phyloP scores from a whole-genome alignment of 2,888 invertebrate species.

The Nasonovia ribisnigri region DNA sequence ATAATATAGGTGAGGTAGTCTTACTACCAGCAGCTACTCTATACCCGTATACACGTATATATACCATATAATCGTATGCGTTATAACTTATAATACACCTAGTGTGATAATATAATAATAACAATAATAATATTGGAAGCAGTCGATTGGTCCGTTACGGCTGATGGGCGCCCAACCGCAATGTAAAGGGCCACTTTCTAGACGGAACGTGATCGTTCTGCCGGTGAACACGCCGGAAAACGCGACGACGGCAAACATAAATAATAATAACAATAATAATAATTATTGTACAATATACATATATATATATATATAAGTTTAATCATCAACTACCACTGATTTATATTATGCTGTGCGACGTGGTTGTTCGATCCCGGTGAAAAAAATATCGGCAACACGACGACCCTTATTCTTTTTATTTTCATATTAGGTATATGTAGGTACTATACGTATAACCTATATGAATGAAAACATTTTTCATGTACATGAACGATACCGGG shows the following conservation, averaged over 20 bases:
- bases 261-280: not conserved
- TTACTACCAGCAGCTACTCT: not conserved
- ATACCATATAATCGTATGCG: not conserved
- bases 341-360: not conserved
- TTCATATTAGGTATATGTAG: no score
- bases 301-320: not conserved
- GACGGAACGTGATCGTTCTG: conserved; percentile 63
- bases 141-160: conserved; percentile 62
- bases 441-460: no score
- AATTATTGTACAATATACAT: not conserved
- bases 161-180: conserved; percentile 56
- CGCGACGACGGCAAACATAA: not conserved
- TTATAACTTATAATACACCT: not conserved
- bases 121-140: conserved; percentile 49
- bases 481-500: not conserved
- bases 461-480: not conserved
- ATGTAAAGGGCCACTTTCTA: conserved; percentile 63
- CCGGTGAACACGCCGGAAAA: conserved; percentile 59
- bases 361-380: not conserved
- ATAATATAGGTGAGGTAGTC: not conserved
- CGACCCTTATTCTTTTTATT: not conserved
- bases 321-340: conserved; percentile 5
- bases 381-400: not conserved
- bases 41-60: not conserved
- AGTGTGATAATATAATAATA: conserved; percentile 23